A percentile compares a stretch with the other conserved stretches of the same genome.
phyloP scores from a whole-genome alignment of 2,113 vertebrate genomes.

The Platycercus adscitus region DNA sequence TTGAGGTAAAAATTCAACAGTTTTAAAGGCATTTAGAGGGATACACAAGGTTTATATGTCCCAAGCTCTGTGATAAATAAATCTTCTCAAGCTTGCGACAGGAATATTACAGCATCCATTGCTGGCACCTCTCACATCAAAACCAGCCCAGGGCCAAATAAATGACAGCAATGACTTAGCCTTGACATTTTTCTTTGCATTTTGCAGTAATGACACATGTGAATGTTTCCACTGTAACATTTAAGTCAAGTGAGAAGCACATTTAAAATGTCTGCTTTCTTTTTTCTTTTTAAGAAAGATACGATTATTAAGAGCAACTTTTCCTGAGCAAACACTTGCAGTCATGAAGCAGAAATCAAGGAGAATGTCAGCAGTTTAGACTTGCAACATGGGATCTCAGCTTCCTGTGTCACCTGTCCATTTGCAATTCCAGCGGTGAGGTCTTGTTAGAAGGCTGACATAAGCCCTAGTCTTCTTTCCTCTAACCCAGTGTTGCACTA shows the following conservation, averaged over 20 bases:
- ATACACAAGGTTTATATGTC: not conserved
- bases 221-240: slow-evolving; percentile 33
- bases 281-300: not conserved
- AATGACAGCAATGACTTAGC: slow-evolving; percentile 30
- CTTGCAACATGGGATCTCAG: not conserved
- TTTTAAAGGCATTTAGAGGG: not conserved
- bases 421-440: not conserved
- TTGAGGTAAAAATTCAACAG: not conserved
- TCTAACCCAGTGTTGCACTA: not conserved
- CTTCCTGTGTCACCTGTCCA: not conserved
- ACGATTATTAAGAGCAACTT: not conserved
- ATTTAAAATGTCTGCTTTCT: not conserved
- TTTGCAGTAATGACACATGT: slow-evolving; percentile 4
- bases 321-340: not conserved
- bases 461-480: not conserved
- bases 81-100: not conserved
- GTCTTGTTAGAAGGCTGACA: not conserved
- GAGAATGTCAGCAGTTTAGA: not conserved
- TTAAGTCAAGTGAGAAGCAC: slow-evolving; percentile 24
- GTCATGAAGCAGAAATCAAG: not conserved
- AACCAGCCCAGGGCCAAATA: not conserved
- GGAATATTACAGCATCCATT: not conserved
- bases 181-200: slow-evolving; percentile 45
- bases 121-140: not conserved
- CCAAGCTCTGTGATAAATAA: not conserved